phyloP scores from a whole-genome alignment of 2,888 invertebrate genomes.

The Troides aeacus region DNA sequence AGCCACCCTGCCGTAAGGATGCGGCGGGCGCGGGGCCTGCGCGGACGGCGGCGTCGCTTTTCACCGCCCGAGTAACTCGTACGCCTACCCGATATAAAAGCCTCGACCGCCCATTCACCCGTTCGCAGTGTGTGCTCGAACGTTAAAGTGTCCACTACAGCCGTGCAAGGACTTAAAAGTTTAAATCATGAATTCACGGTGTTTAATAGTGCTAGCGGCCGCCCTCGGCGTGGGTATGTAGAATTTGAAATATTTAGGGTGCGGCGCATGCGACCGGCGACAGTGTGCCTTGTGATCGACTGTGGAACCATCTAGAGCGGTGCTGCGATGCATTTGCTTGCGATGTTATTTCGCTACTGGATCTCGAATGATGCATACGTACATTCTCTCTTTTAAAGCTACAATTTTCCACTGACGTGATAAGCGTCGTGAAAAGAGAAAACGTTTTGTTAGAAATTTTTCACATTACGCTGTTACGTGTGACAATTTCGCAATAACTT shows the following conservation, averaged over 20 bases:
- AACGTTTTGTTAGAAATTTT: constrained; percentile 41
- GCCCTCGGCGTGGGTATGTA: constrained; percentile 86
- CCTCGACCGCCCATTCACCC: constrained; percentile 76
- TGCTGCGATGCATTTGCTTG: constrained; percentile 15
- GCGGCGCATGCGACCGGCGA: constrained; percentile 42
- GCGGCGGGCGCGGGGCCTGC: constrained; percentile 42
- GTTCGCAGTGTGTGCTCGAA: constrained; percentile 78
- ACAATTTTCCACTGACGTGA: constrained; percentile 45
- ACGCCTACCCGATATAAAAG: constrained; percentile 76
- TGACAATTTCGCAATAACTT: background rate
- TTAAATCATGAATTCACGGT: constrained; percentile 77
- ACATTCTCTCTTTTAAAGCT: constrained; percentile 51
- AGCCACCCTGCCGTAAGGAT: constrained; percentile 34
- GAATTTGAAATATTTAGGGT: constrained; percentile 71
- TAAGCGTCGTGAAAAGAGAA: constrained; percentile 51
- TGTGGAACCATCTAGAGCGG: constrained; percentile 33
- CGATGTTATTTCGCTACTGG: constrained; percentile 30
- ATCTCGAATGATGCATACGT: constrained; percentile 56
- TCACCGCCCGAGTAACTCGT: constrained; percentile 64
- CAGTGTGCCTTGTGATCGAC: constrained; percentile 44
- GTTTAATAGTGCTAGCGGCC: constrained; percentile 81
- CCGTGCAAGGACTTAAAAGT: constrained; percentile 73
- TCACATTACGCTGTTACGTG: constrained; percentile 10
- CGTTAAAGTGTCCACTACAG: constrained; percentile 75
- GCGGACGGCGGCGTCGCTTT: constrained; percentile 60